Conservation (phyloP, 2,888 invertebrate genomes). For the Cheilosia scutellata region DNA sequence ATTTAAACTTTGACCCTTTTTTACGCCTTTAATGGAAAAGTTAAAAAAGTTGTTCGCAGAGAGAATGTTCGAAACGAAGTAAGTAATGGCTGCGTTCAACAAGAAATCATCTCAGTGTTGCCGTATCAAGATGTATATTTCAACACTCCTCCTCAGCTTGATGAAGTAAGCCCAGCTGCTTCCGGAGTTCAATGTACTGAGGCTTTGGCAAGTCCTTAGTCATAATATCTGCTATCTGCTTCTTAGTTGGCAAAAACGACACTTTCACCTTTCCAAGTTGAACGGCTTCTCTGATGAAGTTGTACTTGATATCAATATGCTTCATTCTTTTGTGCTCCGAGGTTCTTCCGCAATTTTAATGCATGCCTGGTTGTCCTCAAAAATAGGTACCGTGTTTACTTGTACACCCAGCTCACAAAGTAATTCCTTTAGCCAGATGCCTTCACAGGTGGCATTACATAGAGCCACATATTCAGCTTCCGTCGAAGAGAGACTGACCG, state of each 20-base stretch:
- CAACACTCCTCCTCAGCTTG: neutral
- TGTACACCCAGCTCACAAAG: neutral
- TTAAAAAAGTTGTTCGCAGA: too few relatives aligned
- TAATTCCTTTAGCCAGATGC: neutral
- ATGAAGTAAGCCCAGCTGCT: neutral
- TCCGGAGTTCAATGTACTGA: neutral
- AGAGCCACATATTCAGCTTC: neutral
- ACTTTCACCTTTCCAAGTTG: neutral
- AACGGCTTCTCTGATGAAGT: too few relatives aligned
- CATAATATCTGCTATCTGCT: constrained; percentile 1
- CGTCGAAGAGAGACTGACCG: neutral
- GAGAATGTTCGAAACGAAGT: too few relatives aligned
- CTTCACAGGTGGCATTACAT: neutral
- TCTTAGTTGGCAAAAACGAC: neutral
- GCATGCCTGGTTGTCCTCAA: neutral
- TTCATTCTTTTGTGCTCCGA: neutral
- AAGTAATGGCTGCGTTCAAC: too few relatives aligned
- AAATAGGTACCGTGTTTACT: neutral
- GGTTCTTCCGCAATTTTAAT: constrained; percentile 4
- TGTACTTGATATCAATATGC: too few relatives aligned
- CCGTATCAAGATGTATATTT: too few relatives aligned
- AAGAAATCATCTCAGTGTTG: too few relatives aligned
- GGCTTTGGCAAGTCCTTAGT: neutral
- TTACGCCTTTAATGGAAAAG: too few relatives aligned
- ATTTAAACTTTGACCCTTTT: too few relatives aligned